Conservation (phyloP, 2,888 invertebrate genomes). For the Neelides folsomi region DNA sequence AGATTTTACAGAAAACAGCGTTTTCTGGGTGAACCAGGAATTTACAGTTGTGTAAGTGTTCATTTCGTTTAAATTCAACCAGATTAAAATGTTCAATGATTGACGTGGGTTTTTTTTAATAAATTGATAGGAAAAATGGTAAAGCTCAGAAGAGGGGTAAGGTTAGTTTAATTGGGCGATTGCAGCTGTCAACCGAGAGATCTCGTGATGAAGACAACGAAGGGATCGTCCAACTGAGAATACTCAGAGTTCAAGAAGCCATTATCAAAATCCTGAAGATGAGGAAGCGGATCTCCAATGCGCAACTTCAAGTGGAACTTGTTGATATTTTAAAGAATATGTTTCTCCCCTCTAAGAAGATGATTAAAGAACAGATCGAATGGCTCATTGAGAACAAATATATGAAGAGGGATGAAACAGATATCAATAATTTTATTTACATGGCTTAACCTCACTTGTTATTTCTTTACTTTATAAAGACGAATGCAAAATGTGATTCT, state of each 20-base stretch:
- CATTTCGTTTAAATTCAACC: no score
- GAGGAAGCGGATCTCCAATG: conserved; percentile 86
- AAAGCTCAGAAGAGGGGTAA: conserved; percentile 89
- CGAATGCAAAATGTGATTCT: no score
- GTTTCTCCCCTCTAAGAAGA: conserved; percentile 97
- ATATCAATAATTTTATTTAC: conserved; percentile 95
- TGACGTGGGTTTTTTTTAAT: conserved; percentile 1
- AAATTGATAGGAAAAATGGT: conserved; percentile 64
- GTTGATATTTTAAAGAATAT: conserved; percentile 97
- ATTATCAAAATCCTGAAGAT: conserved; percentile 98
- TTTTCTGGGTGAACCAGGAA: conserved; percentile 95
- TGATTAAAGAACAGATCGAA: conserved; percentile 99
- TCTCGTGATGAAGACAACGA: conserved; percentile 96
- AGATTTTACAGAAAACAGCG: conserved; percentile 82
- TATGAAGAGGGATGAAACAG: conserved; percentile 89
- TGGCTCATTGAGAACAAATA: conserved; percentile 99
- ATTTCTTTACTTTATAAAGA: no score
- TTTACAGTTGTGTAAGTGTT: conserved; percentile 60
- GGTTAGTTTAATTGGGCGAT: conserved; percentile 86
- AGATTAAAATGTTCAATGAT: neutral
- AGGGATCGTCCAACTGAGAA: conserved; percentile 91
- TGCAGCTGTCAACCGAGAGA: conserved; percentile 87
- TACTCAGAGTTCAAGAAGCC: conserved; percentile 83
- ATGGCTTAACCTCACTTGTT: conserved; percentile 56
- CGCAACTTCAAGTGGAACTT: conserved; percentile 88